Evolutionary conservation across 1,140 invertebrate genomes (phyloP).

Genomic region (Nephila pilipes): DNA sequence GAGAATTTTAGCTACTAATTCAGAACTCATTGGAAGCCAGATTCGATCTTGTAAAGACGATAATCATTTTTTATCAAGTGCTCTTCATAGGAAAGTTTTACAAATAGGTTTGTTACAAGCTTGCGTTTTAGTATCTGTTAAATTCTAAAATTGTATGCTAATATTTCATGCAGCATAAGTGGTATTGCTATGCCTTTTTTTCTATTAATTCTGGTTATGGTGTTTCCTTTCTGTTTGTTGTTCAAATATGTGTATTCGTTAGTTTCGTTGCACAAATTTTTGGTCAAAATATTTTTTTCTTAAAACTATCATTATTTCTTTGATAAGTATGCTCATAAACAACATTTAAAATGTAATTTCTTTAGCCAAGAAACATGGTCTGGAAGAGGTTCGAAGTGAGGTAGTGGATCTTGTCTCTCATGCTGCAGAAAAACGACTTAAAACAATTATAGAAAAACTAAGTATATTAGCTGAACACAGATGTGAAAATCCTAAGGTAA

Average conservation of each 20-base stretch:
- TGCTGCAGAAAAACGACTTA: constrained; percentile 95
- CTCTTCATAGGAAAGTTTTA: constrained; percentile 87
- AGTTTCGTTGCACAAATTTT: too few species aligned
- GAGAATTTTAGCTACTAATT: constrained; percentile 93
- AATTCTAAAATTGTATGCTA: too few species aligned
- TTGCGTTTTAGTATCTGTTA: too few species aligned
- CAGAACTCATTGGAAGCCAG: constrained; percentile 97
- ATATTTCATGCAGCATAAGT: too few species aligned
- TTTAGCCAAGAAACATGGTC: constrained; percentile 87
- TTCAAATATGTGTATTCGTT: too few species aligned
- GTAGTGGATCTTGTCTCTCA: constrained; percentile 96
- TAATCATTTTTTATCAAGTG: constrained; percentile 89
- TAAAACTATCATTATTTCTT: too few species aligned
- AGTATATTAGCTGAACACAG: constrained; percentile 97
- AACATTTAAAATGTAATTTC: too few species aligned
- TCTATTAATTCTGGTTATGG: too few species aligned
- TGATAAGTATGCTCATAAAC: too few species aligned
- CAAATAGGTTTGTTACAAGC: constrained; percentile 27
- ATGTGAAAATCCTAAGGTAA: constrained; percentile 91
- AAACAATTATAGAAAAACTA: constrained; percentile 95
- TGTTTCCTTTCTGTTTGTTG: too few species aligned
- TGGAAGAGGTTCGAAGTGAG: constrained; percentile 93
- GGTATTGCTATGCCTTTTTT: too few species aligned
- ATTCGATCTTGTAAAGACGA: constrained; percentile 98
- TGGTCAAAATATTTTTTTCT: too few species aligned